These are phyloP conservation scores for Hestina assimilis DNA, from an alignment of 1,140 invertebrate species.

Conservation along the genomic window DNA sequence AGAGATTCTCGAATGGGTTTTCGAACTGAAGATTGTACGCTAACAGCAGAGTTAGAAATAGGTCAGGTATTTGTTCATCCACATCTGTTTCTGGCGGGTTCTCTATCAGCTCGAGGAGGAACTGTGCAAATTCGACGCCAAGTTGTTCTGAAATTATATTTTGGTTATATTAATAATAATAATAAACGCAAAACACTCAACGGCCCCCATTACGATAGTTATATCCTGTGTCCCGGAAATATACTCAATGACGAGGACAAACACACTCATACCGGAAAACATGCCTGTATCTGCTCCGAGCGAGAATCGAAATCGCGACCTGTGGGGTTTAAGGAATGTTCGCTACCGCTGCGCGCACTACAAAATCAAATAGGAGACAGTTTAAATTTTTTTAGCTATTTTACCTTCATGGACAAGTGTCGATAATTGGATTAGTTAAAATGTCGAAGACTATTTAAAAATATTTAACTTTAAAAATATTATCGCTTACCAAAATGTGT, in stretches of 20 bases:
- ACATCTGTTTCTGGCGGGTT: conserved; percentile 85
- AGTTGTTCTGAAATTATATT: conserved; percentile 82
- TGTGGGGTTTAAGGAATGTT: no score
- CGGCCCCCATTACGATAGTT: no score
- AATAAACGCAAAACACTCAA: no score
- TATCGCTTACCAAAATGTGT: conserved; percentile 85
- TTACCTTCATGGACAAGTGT: no score
- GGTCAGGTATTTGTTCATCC: conserved; percentile 89
- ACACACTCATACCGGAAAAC: not conserved
- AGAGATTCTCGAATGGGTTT: conserved; percentile 83
- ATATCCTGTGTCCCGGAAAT: not conserved
- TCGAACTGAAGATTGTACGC: conserved; percentile 93
- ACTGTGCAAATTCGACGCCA: conserved; percentile 87
- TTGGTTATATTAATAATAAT: no score
- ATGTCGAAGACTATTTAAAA: not conserved
- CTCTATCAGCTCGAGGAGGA: conserved; percentile 90
- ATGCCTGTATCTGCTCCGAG: no score
- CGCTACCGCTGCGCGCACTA: no score
- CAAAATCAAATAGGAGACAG: no score
- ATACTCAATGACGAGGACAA: not conserved
- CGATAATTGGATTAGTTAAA: no score
- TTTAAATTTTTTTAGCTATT: no score
- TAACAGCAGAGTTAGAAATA: conserved; percentile 90
- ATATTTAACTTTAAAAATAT: not conserved
- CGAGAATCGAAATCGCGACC: no score